Evolutionary conservation across 2,797 vertebrate genomes (phyloP).

Genomic region (Chaetophractus vellerosus): DNA sequence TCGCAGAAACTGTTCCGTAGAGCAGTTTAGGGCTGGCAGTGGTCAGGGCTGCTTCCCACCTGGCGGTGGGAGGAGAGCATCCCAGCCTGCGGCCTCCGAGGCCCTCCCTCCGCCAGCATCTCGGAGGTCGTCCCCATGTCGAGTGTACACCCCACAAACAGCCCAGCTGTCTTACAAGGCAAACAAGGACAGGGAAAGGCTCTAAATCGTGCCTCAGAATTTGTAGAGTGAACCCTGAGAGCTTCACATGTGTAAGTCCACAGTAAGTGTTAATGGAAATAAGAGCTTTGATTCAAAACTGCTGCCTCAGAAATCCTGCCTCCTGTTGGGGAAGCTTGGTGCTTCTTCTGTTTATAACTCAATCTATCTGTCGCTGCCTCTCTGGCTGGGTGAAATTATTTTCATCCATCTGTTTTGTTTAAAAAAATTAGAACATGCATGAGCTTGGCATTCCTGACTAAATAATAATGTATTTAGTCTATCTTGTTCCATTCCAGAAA

Average conservation of each 20-base stretch:
- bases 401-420: slow-evolving; percentile 69
- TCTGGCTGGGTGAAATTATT: slow-evolving; percentile 58
- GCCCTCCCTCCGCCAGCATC: not conserved
- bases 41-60: not conserved
- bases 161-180: not conserved
- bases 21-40: not conserved
- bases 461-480: slow-evolving; percentile 44
- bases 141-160: not conserved
- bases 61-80: not conserved
- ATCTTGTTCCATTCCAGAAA: slow-evolving; percentile 69
- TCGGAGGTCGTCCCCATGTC: not conserved
- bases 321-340: not conserved
- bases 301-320: not conserved
- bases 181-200: not conserved
- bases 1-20: not conserved
- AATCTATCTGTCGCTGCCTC: not conserved
- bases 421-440: slow-evolving; percentile 48
- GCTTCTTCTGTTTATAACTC: not conserved
- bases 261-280: not conserved
- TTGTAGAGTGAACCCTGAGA: not conserved
- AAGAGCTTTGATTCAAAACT: not conserved
- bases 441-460: slow-evolving; percentile 45
- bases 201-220: not conserved
- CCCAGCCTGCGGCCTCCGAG: no score
- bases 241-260: not conserved